Conservation (phyloP, 2,113 vertebrate species). For the Ahaetulla prasina region DNA sequence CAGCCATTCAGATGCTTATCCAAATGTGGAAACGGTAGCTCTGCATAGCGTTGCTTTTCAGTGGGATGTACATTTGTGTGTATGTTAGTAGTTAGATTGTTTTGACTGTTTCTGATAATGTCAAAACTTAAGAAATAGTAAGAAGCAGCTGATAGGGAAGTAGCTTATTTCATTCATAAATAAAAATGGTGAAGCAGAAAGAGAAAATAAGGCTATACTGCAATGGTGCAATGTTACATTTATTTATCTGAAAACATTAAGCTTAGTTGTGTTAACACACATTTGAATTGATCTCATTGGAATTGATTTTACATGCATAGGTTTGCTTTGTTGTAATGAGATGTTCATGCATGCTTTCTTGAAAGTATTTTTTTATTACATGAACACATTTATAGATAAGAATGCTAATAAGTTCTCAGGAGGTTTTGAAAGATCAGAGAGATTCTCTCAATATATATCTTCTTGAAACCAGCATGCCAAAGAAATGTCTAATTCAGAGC, state of each 20-base stretch:
- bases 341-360: neutral
- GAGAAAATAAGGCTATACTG: neutral
- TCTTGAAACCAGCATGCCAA: neutral
- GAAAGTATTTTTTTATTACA: neutral
- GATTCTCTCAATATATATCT: neutral
- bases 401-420: neutral
- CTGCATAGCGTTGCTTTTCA: neutral
- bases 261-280: neutral
- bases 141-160: neutral
- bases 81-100: neutral
- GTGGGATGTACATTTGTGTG: neutral
- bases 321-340: neutral
- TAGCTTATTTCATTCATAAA: neutral
- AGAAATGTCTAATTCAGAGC: neutral
- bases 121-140: neutral
- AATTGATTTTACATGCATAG: neutral
- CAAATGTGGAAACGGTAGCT: neutral
- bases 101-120: neutral
- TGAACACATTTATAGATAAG: neutral
- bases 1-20: neutral
- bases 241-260: neutral
- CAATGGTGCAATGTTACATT: neutral
- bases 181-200: neutral
- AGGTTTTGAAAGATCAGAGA: neutral
- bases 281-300: neutral